Evolutionary conservation across 2,113 vertebrate genomes (phyloP), one percentile per base, ranked within the genome.

Genomic region (Tragelaphus scriptus): DNA sequence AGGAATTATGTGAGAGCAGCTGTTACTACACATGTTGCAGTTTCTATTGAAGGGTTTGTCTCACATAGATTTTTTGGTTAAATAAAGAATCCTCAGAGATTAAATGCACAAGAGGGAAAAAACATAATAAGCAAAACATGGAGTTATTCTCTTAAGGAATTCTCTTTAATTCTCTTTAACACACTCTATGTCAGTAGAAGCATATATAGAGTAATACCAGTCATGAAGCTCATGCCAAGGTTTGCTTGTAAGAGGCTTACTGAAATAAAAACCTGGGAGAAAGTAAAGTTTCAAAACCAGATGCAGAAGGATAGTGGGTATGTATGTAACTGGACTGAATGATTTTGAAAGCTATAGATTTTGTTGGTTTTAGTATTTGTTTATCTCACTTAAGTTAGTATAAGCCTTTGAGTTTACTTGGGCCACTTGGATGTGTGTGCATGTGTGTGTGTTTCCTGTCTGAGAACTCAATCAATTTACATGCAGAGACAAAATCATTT

Each of bases 1-100:
- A 95, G 88, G 89, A 98, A 96, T 88, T 97, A 65, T 49, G 53
- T 82, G 88, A 94, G 15, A 97, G 25, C 92, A 98, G 97, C 98
- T 98, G 95, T 51, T 51, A 32, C 51, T 96, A 93, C 85, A 97
- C 65, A 84, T 93, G 94, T 32, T 80, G 21, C 28, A 65, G 28
- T 81, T n/a, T 25, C 55, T 58, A 58, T 0, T 68, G 61, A 96
- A 88, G 82, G 28, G 47, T 65, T 89, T 87, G 79, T 81, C 59
- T 93, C 95, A 87, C 96, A 91, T 92, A 91, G 93, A 95, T 51
- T 81, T 96, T 94, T 71, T 77, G 85, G 91, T 86, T 85, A 49
- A 61, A 89, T 90, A 94, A 88, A 77, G 30, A 79, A 91, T 7
- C 16, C 86, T 6, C 10, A 49, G 81, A 93, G 36, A 79, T 88